Base-by-base conservation (phyloP, 2,888 invertebrate species). In the Eumacrocentrus americanus region DNA sequence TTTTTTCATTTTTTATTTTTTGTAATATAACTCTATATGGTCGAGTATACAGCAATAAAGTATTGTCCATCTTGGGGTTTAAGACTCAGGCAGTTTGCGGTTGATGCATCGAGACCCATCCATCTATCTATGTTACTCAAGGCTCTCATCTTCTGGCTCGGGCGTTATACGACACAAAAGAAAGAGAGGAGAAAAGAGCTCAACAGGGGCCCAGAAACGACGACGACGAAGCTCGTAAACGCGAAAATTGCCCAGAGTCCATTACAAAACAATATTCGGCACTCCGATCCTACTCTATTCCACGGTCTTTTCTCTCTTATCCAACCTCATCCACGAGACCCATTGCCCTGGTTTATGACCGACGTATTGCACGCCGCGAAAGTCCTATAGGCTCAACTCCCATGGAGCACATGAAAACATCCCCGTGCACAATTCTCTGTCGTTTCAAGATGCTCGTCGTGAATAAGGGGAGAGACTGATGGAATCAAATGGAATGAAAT, bases 261-360 rank as follows among this genome's bases (percentile, higher is more conserved):
- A 67, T 70, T 68, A 70, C 68, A 68, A 70, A 70, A 68, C 67
- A 68, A 68, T 68, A 70, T 68, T 70, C 66, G 64, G 48, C 64
- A 62, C 64, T 65, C 65, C 25, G 61, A 40, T 53, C 60, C 62
- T 58, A 58, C 52, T 11, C 57, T 54, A 61, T 62, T 63, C 53
- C 44, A 46, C n/a, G 29, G 20, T 55, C 40, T 59, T 60, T 59
- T 59, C 50, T 38, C 51, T 52, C 37, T 47, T 16, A 20, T 18
- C 37, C 44, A 22, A 29, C 55, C n/a, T 52, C 58, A 34, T 55
- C 14, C 51, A 52, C 51, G 55, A 55, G 50, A 23, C 42, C 56
- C 62, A 55, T 67, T 61, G 42, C 44, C 38, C 54, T 59, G 42
- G 52, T 65, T 67, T 65, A 65, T 63, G 65, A 64, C 61, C 25